A percentile compares a stretch with the other conserved stretches of the same genome.
phyloP scores from a whole-genome alignment of 2,888 invertebrate genomes.

The Tachina grossa region DNA sequence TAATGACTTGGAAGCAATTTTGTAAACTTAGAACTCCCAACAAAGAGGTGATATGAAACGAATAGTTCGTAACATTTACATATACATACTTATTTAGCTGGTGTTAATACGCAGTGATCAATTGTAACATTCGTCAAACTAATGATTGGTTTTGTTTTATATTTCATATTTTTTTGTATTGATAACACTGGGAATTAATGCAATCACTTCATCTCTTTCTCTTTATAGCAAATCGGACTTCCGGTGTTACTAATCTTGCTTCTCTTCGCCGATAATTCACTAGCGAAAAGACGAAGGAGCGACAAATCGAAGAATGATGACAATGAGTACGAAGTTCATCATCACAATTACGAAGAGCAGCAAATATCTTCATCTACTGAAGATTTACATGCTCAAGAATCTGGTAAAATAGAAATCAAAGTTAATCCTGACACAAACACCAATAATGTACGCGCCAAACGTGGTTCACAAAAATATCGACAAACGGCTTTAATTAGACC shows the following conservation, averaged over 20 bases:
- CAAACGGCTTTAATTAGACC: slow-evolving; percentile 74
- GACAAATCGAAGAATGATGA: slow-evolving; percentile 55
- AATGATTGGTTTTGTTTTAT: neutral
- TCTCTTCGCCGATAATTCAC: slow-evolving; percentile 62
- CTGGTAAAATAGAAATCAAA: slow-evolving; percentile 65
- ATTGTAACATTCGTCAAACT: no score
- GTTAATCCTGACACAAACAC: slow-evolving; percentile 62
- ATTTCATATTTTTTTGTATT: neutral
- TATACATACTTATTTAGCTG: no score
- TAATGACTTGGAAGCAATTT: no score
- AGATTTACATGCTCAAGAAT: slow-evolving; percentile 70
- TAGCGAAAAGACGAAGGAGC: slow-evolving; percentile 63
- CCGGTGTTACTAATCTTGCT: slow-evolving; percentile 64
- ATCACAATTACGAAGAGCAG: slow-evolving; percentile 72
- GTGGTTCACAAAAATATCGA: slow-evolving; percentile 75
- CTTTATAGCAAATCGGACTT: slow-evolving; percentile 61
- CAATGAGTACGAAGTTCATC: slow-evolving; percentile 71
- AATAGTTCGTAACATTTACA: no score
- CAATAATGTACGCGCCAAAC: slow-evolving; percentile 74
- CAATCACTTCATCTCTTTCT: neutral
- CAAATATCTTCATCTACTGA: slow-evolving; percentile 43
- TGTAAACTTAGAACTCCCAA: no score
- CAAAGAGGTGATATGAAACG: no score
- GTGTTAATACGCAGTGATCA: no score
- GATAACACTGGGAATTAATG: no score